Evolutionary conservation across 2,888 invertebrate genomes (phyloP), one percentile per base, ranked within the genome.

Genomic region (Drosophila anomalata): DNA sequence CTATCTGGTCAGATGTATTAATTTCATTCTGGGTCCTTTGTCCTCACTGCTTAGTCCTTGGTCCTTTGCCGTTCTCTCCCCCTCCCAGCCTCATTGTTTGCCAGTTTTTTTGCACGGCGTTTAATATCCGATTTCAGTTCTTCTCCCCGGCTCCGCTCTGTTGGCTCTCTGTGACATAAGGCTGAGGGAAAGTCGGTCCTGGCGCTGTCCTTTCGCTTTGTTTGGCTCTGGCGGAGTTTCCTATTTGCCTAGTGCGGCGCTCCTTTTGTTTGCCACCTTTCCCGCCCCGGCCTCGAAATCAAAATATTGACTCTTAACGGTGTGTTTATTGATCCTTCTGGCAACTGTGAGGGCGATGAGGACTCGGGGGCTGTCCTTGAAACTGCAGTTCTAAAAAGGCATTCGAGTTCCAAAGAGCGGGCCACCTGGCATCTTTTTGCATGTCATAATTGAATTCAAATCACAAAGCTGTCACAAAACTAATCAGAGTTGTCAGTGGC

Each of bases 361-460:
- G 9, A 9, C 7, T 17, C 17, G 17, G 20, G 8, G 12, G 17
- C 14, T n/a, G 36, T 17, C 41, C 41, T 42, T 42, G 41, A 17
- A 9, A 42, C 41, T 42, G 41, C 41, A 42, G 36, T 42, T 42
- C 17, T 20, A 11, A 20, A 22, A 44, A 22, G 11, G 8, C 17
- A 42, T 44, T 6, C 5, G 12, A 44, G 44, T 44, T 44, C 33
- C 26, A 12, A 1, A 17, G 17, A 17, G 17, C 17, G 17, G 17
- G 20, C 44, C 67, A 69, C 47, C 73, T 61, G 41, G 41, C 14
- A 56, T 57, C 66, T 29, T 70, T 76, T 70, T 78, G 83, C 83
- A 77, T 79, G 70, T 78, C 72, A 75, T 87, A 89, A 89, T 89
- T 89, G 76, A 89, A 89, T 89, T 88, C 77, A 78, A 88, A 85